Evolutionary conservation across 2,797 vertebrate species (phyloP).

Genomic region (Hafferia zeledoni): DNA sequence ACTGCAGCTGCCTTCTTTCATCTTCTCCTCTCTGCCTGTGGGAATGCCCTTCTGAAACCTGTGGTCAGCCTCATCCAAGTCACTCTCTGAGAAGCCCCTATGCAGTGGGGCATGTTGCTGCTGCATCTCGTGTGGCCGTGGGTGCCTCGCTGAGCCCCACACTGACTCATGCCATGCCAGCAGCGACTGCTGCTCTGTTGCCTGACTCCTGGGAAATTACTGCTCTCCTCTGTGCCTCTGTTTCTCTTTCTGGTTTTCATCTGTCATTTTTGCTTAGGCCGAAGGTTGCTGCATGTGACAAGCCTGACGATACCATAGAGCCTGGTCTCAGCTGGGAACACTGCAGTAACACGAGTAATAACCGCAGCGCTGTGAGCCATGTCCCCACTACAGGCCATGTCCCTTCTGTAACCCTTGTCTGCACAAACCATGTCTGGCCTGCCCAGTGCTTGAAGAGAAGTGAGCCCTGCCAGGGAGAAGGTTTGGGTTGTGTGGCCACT

Average conservation of each 20-base stretch:
- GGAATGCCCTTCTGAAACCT: not conserved
- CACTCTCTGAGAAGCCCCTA: rapidly evolving
- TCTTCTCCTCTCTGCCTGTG: not conserved
- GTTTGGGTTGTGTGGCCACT: not conserved
- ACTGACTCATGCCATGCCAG: rapidly evolving
- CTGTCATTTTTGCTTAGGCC: not conserved
- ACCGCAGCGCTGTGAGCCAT: rapidly evolving
- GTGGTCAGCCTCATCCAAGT: rapidly evolving
- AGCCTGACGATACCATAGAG: not conserved
- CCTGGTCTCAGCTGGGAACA: not conserved
- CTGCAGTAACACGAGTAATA: not conserved
- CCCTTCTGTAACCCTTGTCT: not conserved
- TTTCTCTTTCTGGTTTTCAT: not conserved
- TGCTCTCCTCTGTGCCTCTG: not conserved
- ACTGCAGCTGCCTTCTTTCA: not conserved
- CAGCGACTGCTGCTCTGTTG: rapidly evolving
- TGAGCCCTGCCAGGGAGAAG: not conserved
- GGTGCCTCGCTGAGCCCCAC: rapidly evolving
- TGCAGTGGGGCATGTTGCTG: rapidly evolving
- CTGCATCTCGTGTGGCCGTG: rapidly evolving
- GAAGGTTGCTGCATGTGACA: not conserved
- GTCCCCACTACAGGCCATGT: not conserved
- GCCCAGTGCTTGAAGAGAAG: not conserved
- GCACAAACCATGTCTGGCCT: not conserved
- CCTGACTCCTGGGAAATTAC: not conserved